A percentile compares a stretch with the other conserved stretches of the same genome.
Conservation (phyloP, 2,113 vertebrate species). For the Hypocryptadius cinnamomeus region DNA sequence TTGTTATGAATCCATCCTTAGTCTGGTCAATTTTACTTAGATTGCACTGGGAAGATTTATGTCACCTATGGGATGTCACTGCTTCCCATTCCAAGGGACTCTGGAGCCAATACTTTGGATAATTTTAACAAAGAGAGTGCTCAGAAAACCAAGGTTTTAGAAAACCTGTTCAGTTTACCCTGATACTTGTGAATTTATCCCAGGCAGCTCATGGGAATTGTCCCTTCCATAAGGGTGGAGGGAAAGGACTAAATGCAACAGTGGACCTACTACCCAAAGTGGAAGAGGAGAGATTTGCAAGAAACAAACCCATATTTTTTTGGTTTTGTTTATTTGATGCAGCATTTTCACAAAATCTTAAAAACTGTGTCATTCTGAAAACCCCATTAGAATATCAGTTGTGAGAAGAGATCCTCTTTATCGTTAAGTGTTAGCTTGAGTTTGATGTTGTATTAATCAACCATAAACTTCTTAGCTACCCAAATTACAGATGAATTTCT, state of each 20-base stretch:
- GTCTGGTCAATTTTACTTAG: background rate
- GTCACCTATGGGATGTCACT: background rate
- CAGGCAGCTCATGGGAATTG: background rate
- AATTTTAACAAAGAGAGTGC: background rate
- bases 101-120: background rate
- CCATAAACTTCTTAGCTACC: background rate
- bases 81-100: background rate
- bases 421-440: background rate
- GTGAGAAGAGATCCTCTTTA: background rate
- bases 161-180: background rate
- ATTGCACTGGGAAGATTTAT: background rate
- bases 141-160: background rate
- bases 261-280: background rate
- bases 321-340: background rate
- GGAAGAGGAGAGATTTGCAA: background rate
- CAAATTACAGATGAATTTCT: constrained; percentile 31
- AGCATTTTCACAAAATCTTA: background rate
- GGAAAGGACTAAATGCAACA: background rate
- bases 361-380: background rate
- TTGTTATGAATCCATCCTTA: background rate
- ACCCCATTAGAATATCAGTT: background rate
- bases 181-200: background rate
- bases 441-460: constrained; percentile 18
- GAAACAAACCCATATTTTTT: background rate
- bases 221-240: background rate